phyloP scores from a whole-genome alignment of 2,113 vertebrate genomes.

The Chionodraco myersi region DNA sequence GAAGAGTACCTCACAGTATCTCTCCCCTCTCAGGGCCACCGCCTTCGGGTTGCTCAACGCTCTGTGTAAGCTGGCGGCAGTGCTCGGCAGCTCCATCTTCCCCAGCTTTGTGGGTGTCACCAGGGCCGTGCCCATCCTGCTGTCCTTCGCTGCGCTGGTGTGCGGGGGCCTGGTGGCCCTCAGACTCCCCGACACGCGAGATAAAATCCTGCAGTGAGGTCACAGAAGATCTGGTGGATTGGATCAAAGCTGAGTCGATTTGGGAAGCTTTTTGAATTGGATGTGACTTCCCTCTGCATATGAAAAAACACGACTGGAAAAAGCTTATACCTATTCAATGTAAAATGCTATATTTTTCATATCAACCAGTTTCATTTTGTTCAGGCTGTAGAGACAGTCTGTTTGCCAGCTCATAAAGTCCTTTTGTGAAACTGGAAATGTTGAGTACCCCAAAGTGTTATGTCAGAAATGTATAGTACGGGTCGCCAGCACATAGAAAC shows the following conservation, averaged over 20 bases:
- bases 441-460: no score
- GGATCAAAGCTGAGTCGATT: neutral
- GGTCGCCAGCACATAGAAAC: no score
- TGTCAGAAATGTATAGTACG: no score
- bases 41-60: constrained; percentile 95
- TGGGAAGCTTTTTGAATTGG: constrained; percentile 29
- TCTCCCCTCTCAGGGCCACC: constrained; percentile 86
- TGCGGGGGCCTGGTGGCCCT: constrained; percentile 92
- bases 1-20: constrained; percentile 5
- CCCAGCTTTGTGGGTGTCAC: constrained; percentile 93
- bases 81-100: constrained; percentile 95
- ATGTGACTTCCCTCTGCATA: constrained; percentile 30
- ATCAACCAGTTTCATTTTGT: constrained; percentile 11
- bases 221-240: neutral
- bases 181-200: constrained; percentile 93
- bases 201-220: constrained; percentile 93
- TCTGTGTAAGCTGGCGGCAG: constrained; percentile 92
- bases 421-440: no score
- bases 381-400: neutral
- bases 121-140: constrained; percentile 92
- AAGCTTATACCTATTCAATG: constrained; percentile 28
- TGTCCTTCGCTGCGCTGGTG: constrained; percentile 90
- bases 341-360: constrained; percentile 23
- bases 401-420: no score
- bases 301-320: constrained; percentile 11